Percentiles rank a stretch among this genome's conserved stretches.
phyloP scores from a whole-genome alignment of 2,888 invertebrate species.

The Aleiodes alternator region DNA sequence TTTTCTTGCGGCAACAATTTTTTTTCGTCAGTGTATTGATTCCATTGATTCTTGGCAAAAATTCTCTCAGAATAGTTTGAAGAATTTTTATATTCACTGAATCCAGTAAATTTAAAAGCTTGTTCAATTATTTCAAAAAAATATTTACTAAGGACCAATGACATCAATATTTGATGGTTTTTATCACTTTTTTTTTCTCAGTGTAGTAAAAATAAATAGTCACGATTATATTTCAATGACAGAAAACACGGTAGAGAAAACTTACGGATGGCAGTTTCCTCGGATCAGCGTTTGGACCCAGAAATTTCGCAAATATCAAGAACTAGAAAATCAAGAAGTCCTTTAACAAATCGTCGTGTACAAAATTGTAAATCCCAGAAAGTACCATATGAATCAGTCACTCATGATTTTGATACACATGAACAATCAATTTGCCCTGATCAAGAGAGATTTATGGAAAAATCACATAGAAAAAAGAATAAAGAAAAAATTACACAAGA shows the following conservation, averaged over 20 bases:
- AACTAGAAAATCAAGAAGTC: slow-evolving; percentile 3
- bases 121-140: too few relatives aligned
- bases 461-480: not conserved
- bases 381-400: not conserved
- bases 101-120: too few relatives aligned
- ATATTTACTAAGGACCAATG: too few relatives aligned
- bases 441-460: not conserved
- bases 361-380: not conserved
- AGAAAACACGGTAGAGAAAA: slow-evolving; percentile 11
- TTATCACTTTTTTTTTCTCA: too few relatives aligned
- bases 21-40: too few relatives aligned
- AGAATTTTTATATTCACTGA: too few relatives aligned
- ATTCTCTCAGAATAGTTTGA: too few relatives aligned
- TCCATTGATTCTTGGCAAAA: too few relatives aligned
- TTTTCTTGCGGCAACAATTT: too few relatives aligned
- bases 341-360: not conserved
- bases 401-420: not conserved
- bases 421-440: not conserved
- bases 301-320: not conserved
- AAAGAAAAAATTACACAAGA: slow-evolving; percentile 3
- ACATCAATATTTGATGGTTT: too few relatives aligned
- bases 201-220: too few relatives aligned
- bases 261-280: not conserved
- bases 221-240: not conserved
- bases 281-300: not conserved